Evolutionary conservation across 2,113 vertebrate species (phyloP).

Genomic region (Poeciliopsis occidentalis): DNA sequence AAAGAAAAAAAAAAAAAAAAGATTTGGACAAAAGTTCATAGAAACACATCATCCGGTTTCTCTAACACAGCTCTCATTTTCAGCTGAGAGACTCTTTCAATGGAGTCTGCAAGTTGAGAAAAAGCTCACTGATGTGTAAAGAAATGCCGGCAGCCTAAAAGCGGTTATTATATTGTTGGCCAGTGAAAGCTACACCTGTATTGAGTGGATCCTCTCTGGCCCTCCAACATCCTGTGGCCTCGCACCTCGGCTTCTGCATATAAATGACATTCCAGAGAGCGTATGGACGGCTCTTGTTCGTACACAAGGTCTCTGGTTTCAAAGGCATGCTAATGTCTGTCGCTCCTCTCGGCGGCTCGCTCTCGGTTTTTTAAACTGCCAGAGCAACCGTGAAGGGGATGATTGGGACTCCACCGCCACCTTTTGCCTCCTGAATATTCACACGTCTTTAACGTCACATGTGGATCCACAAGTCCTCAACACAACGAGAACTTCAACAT

Average conservation of each 20-base stretch:
- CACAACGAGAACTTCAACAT: slow-evolving; percentile 14
- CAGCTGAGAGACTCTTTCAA: slow-evolving; percentile 22
- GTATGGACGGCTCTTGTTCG: slow-evolving; percentile 69
- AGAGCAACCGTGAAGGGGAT: slow-evolving; percentile 71
- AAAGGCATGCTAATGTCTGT: slow-evolving; percentile 77
- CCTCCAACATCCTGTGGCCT: slow-evolving; percentile 68
- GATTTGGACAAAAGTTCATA: background rate
- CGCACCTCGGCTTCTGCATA: slow-evolving; percentile 72
- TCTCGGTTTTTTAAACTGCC: slow-evolving; percentile 53
- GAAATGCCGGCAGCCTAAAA: slow-evolving; percentile 34
- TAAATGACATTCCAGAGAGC: slow-evolving; percentile 78
- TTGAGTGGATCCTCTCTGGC: slow-evolving; percentile 53
- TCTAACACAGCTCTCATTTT: slow-evolving; percentile 10
- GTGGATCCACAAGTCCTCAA: slow-evolving; percentile 36
- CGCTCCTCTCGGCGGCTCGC: slow-evolving; percentile 61
- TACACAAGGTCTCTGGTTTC: slow-evolving; percentile 76
- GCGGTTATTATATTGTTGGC: slow-evolving; percentile 47
- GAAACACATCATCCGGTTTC: slow-evolving; percentile 43
- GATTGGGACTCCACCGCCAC: slow-evolving; percentile 70
- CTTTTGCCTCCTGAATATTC: slow-evolving; percentile 67
- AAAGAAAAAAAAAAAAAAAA: background rate
- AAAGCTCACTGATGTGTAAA: slow-evolving; percentile 41
- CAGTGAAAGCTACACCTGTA: slow-evolving; percentile 69
- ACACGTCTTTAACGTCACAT: slow-evolving; percentile 51
- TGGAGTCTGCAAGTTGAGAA: slow-evolving; percentile 41